Conservation (phyloP, 2,113 vertebrate species). For the Chlamydotis undulata region DNA sequence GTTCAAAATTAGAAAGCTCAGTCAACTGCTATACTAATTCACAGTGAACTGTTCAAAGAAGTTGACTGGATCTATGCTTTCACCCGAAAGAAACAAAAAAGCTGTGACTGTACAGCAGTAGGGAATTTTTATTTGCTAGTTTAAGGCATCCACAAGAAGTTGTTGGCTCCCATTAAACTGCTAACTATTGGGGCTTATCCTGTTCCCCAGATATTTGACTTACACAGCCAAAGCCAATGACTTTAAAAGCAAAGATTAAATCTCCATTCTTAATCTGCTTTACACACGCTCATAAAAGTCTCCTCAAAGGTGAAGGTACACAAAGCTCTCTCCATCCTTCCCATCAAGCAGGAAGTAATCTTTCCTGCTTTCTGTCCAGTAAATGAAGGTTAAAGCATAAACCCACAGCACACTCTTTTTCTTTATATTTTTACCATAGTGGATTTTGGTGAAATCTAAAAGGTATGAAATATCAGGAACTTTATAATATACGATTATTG, state of each 20-base stretch:
- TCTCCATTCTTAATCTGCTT: neutral
- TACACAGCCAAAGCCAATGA: neutral
- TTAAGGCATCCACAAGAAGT: neutral
- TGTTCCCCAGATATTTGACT: neutral
- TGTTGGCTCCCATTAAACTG: neutral
- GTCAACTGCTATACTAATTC: neutral
- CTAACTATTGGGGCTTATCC: neutral
- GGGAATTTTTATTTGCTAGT: neutral
- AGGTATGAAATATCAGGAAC: neutral
- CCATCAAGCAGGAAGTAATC: neutral
- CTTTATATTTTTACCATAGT: neutral
- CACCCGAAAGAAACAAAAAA: neutral
- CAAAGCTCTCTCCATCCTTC: neutral
- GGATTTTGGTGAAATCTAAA: neutral
- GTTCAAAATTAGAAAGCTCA: slow-evolving; percentile 14
- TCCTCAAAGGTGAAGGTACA: neutral
- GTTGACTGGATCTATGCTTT: neutral
- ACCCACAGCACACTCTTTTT: fast-evolving
- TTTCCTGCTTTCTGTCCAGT: neutral
- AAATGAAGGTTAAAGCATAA: neutral
- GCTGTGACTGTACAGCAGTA: neutral
- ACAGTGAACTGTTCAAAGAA: neutral
- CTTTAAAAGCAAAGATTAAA: neutral
- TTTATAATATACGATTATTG: neutral
- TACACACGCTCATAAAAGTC: neutral